phyloP scores from a whole-genome alignment of 2,113 vertebrate species.

The Pachypanchax playfairii region DNA sequence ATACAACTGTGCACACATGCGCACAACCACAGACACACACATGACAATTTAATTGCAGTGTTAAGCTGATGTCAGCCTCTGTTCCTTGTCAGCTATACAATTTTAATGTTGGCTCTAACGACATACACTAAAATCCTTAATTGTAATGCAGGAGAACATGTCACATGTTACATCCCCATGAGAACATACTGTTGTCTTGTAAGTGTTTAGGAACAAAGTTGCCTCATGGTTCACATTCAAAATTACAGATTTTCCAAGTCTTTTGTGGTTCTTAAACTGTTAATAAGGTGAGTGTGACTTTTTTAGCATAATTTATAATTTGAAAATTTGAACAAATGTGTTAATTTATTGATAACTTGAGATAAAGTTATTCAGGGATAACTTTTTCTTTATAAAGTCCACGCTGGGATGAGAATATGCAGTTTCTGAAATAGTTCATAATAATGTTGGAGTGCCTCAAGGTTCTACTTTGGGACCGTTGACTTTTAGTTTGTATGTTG shows the following conservation, averaged over 20 bases:
- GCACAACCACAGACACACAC: slow-evolving; percentile 32
- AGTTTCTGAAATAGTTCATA: too few species aligned
- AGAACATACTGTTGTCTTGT: slow-evolving; percentile 26
- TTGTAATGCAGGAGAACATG: slow-evolving; percentile 52
- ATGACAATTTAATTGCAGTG: slow-evolving; percentile 60
- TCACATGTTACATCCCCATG: slow-evolving; percentile 33
- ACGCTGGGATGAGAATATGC: too few species aligned
- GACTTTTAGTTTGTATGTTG: too few species aligned
- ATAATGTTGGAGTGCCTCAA: too few species aligned
- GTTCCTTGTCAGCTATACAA: slow-evolving; percentile 39
- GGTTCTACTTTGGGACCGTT: too few species aligned
- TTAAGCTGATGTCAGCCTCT: slow-evolving; percentile 34
- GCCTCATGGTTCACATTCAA: background rate
- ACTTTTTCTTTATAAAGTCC: too few species aligned
- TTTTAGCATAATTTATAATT: too few species aligned
- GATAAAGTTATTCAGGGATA: too few species aligned
- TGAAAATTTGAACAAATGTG: too few species aligned
- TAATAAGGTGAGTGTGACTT: too few species aligned
- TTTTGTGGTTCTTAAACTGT: too few species aligned
- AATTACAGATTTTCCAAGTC: background rate
- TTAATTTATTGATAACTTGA: too few species aligned
- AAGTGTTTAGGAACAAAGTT: slow-evolving; percentile 3
- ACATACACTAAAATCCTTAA: slow-evolving; percentile 26
- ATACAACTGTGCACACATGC: slow-evolving; percentile 1
- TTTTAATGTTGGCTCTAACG: slow-evolving; percentile 53